Conservation (phyloP, 2,797 vertebrate species). For the Odontamblyopus lacepedii region DNA sequence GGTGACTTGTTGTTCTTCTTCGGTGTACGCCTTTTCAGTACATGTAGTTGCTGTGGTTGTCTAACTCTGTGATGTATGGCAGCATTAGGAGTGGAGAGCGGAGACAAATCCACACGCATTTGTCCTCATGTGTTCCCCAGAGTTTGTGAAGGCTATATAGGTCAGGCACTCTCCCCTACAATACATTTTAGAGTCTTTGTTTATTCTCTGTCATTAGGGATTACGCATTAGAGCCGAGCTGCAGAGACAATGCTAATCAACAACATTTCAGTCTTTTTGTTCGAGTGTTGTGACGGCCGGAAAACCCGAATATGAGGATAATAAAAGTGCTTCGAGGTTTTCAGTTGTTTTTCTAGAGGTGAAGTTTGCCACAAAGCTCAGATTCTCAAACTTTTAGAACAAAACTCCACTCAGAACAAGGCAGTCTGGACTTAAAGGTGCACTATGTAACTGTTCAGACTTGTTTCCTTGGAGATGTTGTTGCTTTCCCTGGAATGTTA, state of each 20-base stretch:
- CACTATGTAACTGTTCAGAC: too few relatives aligned
- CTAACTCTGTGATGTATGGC: constrained; percentile 44
- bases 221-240: constrained; percentile 11
- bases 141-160: constrained; percentile 55
- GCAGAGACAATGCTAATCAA: constrained; percentile 40
- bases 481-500: too few relatives aligned
- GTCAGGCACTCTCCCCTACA: constrained; percentile 53
- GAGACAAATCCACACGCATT: constrained; percentile 44
- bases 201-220: constrained; percentile 42
- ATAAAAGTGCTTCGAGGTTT: constrained; percentile 20
- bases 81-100: constrained; percentile 44
- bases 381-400: background rate
- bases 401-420: background rate
- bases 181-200: constrained; percentile 33
- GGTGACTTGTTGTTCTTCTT: too few relatives aligned
- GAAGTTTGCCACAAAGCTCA: constrained; percentile 17
- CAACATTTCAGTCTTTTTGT: background rate
- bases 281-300: constrained; percentile 8
- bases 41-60: constrained; percentile 27
- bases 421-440: background rate
- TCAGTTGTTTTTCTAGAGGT: constrained; percentile 22
- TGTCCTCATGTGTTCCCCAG: constrained; percentile 30
- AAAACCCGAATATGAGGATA: constrained; percentile 23
- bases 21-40: constrained; percentile 16
- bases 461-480: too few relatives aligned